Evolutionary conservation across 92 coral and sea anemone genomes (phyloP).

Genomic region (Anthopleura xanthogrammica): DNA sequence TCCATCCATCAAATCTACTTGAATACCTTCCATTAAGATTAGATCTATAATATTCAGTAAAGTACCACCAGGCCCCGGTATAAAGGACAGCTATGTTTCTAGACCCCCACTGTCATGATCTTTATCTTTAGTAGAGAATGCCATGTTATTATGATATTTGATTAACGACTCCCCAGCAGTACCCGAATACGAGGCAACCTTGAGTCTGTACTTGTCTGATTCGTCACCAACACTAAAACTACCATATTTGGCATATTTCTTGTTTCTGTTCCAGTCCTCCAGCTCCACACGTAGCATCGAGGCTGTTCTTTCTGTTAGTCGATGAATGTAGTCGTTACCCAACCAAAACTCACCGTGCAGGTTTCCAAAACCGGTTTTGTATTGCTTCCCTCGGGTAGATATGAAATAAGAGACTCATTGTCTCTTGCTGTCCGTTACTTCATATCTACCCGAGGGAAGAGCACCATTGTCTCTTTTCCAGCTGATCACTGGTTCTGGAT

Average conservation of each 20-base stretch:
- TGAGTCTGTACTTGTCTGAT: background rate
- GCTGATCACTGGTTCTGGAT: background rate
- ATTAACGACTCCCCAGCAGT: background rate
- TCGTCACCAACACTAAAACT: constrained; percentile 19
- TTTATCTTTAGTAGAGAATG: background rate
- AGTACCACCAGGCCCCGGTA: background rate
- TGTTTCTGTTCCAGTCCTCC: constrained; percentile 38
- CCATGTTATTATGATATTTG: background rate
- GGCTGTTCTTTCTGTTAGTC: constrained; percentile 20
- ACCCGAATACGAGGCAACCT: background rate
- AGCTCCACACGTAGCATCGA: constrained; percentile 37
- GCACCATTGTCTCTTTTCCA: constrained; percentile 6
- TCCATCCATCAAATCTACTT: background rate
- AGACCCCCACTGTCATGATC: background rate
- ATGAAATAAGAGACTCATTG: too few species aligned
- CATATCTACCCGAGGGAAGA: background rate
- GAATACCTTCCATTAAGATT: background rate
- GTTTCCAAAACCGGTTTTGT: too few species aligned
- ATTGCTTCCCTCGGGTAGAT: too few species aligned
- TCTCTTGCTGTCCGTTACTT: background rate
- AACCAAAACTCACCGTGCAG: constrained; percentile 12
- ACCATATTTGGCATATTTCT: constrained; percentile 13
- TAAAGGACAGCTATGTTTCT: background rate
- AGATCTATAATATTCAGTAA: background rate
- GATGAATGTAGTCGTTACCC: constrained; percentile 39